Percentiles rank a stretch among this genome's conserved stretches.
Evolutionary conservation across 2,113 vertebrate genomes (phyloP).

Genomic region (Promerops cafer): DNA sequence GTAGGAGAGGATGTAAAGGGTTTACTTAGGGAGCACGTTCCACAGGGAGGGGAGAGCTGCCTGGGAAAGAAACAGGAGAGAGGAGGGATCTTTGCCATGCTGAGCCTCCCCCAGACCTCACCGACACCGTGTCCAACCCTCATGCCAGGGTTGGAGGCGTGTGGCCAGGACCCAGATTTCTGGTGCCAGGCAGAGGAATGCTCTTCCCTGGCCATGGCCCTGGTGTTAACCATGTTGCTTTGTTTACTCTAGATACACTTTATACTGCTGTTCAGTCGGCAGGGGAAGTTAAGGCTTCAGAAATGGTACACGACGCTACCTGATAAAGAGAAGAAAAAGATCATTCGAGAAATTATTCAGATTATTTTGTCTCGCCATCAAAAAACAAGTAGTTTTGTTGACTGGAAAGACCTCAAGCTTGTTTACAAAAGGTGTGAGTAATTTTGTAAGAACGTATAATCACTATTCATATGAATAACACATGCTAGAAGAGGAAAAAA

Average conservation of each 20-base stretch:
- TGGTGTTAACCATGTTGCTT: slow-evolving; percentile 11
- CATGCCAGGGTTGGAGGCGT: accelerated
- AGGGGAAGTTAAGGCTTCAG: slow-evolving; percentile 94
- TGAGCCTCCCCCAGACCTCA: background rate
- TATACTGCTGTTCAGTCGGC: slow-evolving; percentile 95
- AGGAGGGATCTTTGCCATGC: background rate
- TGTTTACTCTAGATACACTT: slow-evolving; percentile 86
- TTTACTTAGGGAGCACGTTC: background rate
- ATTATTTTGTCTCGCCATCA: slow-evolving; percentile 86
- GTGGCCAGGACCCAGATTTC: background rate
- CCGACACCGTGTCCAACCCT: accelerated
- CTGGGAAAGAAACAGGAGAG: background rate
- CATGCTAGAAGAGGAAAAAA: background rate
- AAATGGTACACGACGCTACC: slow-evolving; percentile 91
- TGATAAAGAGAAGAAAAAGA: slow-evolving; percentile 94
- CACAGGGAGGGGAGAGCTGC: background rate
- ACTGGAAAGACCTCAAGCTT: slow-evolving; percentile 96
- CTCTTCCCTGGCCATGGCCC: background rate
- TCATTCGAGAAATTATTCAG: slow-evolving; percentile 88
- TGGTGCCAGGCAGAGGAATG: background rate
- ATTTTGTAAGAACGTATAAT: slow-evolving; percentile 26
- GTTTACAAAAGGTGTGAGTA: slow-evolving; percentile 95
- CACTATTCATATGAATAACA: background rate
- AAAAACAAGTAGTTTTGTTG: slow-evolving; percentile 90
- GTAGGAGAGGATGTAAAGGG: background rate